phyloP scores from a whole-genome alignment of 2,888 invertebrate genomes.

The Dascillus cervinus region DNA sequence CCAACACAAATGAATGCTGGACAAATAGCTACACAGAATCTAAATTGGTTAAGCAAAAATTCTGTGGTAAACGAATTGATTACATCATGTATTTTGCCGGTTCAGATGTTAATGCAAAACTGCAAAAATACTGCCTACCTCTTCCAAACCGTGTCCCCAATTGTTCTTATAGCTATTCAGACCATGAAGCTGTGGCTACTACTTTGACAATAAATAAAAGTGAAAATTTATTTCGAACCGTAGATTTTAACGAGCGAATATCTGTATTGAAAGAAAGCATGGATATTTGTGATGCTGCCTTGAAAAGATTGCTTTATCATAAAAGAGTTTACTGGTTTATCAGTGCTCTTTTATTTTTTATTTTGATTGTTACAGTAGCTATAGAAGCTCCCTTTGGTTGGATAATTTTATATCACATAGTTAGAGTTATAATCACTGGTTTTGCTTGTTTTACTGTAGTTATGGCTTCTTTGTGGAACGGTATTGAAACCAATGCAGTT shows the following conservation, averaged over 20 bases:
- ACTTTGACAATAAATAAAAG: slow-evolving; percentile 38
- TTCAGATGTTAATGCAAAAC: slow-evolving; percentile 34
- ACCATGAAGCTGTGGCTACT: slow-evolving; percentile 79
- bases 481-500: slow-evolving; percentile 70
- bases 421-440: slow-evolving; percentile 56
- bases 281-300: slow-evolving; percentile 52
- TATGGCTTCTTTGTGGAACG: slow-evolving; percentile 78
- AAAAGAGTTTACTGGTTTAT: slow-evolving; percentile 48
- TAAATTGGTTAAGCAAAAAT: slow-evolving; percentile 45
- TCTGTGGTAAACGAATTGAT: slow-evolving; percentile 85
- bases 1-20: slow-evolving; percentile 70
- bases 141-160: slow-evolving; percentile 67
- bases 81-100: slow-evolving; percentile 68
- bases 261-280: slow-evolving; percentile 50
- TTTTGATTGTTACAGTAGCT: slow-evolving; percentile 47
- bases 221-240: slow-evolving; percentile 13
- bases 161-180: slow-evolving; percentile 71
- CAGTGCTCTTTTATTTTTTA: slow-evolving; percentile 45
- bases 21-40: slow-evolving; percentile 75
- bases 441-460: slow-evolving; percentile 61
- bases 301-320: slow-evolving; percentile 44
- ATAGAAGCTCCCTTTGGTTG: slow-evolving; percentile 42
- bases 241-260: slow-evolving; percentile 20
- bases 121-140: slow-evolving; percentile 58
- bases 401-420: slow-evolving; percentile 47